phyloP scores from a whole-genome alignment of 2,113 vertebrate species.

The Channa argus region DNA sequence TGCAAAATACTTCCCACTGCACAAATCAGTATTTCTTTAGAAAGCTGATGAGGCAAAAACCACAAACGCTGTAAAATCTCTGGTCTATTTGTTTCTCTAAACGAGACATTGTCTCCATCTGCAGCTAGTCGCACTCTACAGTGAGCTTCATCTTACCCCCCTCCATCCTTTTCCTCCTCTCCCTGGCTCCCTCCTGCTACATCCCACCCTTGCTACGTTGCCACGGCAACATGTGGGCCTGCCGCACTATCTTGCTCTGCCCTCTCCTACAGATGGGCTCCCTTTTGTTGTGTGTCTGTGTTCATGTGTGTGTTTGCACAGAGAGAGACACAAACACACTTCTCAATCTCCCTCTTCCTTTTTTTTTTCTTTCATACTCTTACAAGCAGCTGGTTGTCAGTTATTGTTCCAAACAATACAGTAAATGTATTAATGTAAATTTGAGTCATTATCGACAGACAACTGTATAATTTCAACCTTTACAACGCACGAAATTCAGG shows the following conservation, averaged over 20 bases:
- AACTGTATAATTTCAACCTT: no score
- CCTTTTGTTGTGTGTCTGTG: slow-evolving; percentile 56
- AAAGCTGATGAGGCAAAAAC: no score
- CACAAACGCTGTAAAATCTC: no score
- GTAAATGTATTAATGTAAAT: slow-evolving; percentile 3
- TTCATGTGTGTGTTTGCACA: slow-evolving; percentile 7
- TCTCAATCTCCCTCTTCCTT: slow-evolving; percentile 8
- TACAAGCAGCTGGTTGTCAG: slow-evolving; percentile 14
- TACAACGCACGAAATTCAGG: no score
- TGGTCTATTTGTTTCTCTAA: no score
- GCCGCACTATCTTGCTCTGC: slow-evolving; percentile 62
- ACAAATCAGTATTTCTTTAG: neutral
- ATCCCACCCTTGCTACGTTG: slow-evolving; percentile 66
- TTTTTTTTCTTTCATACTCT: slow-evolving; percentile 14
- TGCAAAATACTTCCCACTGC: neutral
- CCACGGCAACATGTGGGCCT: slow-evolving; percentile 68
- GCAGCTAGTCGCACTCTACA: slow-evolving; percentile 20
- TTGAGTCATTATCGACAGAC: slow-evolving; percentile 9
- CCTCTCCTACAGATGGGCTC: slow-evolving; percentile 73
- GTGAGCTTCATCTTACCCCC: slow-evolving; percentile 1
- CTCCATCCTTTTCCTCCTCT: neutral
- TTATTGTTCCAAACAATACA: neutral
- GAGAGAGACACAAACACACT: slow-evolving; percentile 27
- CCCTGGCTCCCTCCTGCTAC: slow-evolving; percentile 41
- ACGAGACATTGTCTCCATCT: slow-evolving; percentile 3